A percentile compares a stretch with the other conserved stretches of the same genome.
Evolutionary conservation across 2,888 invertebrate genomes (phyloP).

Genomic region (Brenthis hecate): DNA sequence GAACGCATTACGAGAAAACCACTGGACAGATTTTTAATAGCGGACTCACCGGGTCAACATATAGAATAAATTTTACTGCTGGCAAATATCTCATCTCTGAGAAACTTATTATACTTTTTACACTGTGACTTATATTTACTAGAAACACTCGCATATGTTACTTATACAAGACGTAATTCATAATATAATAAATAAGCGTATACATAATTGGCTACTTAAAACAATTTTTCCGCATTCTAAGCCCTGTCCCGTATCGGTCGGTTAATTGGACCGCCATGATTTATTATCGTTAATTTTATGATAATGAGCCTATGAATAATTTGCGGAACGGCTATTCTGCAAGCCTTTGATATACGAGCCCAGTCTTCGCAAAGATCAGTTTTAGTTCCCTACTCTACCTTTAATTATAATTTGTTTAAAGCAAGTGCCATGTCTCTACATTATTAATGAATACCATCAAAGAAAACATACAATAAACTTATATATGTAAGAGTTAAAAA

Average conservation of each 20-base stretch:
- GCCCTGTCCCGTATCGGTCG: constrained; percentile 52
- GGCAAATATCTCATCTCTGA: no score
- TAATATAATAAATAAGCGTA: constrained; percentile 13
- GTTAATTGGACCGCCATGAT: constrained; percentile 75
- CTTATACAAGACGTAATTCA: not conserved
- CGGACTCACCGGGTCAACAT: no score
- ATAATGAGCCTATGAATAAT: constrained; percentile 78
- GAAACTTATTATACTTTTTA: no score
- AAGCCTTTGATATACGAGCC: constrained; percentile 39
- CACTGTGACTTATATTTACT: not conserved
- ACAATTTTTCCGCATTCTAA: constrained; percentile 63
- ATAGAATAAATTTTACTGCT: no score
- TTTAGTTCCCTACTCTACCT: constrained; percentile 18
- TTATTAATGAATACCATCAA: constrained; percentile 13
- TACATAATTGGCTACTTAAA: constrained; percentile 44
- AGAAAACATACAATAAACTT: not conserved
- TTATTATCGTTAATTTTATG: constrained; percentile 80
- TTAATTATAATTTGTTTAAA: constrained; percentile 21
- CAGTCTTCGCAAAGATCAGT: constrained; percentile 26
- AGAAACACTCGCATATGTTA: not conserved
- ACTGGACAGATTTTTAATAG: no score
- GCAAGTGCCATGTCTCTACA: constrained; percentile 10
- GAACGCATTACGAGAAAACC: no score
- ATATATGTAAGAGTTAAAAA: no score
- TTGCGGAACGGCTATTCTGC: constrained; percentile 49